Percentiles rank a stretch among this genome's conserved stretches.
phyloP scores from a whole-genome alignment of 2,113 vertebrate species.

The Choloepus hoffmanni region DNA sequence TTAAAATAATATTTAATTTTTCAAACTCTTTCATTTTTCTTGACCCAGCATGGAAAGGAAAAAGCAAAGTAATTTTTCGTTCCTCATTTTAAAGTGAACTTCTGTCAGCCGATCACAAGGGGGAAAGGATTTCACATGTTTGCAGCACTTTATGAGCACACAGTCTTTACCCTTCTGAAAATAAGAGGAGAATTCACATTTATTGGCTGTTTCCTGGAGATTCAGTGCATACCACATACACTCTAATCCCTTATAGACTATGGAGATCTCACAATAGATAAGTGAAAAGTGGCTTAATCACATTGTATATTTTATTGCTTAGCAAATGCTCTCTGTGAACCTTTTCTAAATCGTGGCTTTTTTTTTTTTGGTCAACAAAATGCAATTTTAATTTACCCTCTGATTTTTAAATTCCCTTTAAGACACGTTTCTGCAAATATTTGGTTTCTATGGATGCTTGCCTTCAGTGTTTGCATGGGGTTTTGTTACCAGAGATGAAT shows the following conservation, averaged over 20 bases:
- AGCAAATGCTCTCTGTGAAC: background rate
- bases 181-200: background rate
- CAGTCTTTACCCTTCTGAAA: background rate
- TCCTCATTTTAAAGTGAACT: slow-evolving; percentile 40
- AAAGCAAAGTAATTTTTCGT: slow-evolving; percentile 38
- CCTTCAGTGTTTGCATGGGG: background rate
- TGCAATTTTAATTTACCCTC: background rate
- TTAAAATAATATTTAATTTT: slow-evolving; percentile 46
- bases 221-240: fast-evolving
- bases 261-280: background rate
- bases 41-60: background rate
- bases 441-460: slow-evolving; percentile 76
- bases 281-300: background rate
- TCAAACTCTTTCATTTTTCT: slow-evolving; percentile 57
- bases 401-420: slow-evolving; percentile 53
- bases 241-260: background rate
- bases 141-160: slow-evolving; percentile 33
- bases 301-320: background rate
- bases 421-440: slow-evolving; percentile 72
- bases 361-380: background rate
- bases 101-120: slow-evolving; percentile 22
- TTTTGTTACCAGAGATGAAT: slow-evolving; percentile 47
- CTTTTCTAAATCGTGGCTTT: background rate
- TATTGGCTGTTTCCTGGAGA: background rate
- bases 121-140: slow-evolving; percentile 43